A percentile compares a stretch with the other conserved stretches of the same genome.
Evolutionary conservation across 2,113 vertebrate genomes (phyloP).

Genomic region (Colaptes auratus): DNA sequence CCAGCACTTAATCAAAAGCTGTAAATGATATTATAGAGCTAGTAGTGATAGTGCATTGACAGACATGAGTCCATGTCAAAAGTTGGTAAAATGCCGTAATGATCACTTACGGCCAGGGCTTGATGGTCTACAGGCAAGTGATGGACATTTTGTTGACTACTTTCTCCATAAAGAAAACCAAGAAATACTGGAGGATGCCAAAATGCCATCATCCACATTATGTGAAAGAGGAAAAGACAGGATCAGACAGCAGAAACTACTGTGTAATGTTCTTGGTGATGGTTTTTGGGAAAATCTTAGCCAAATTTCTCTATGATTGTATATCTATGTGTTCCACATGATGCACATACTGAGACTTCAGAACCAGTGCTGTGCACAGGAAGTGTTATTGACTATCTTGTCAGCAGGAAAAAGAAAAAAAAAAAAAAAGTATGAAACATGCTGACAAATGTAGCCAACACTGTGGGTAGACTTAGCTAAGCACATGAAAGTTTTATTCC

Average conservation of each 20-base stretch:
- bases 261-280: not conserved
- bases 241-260: not conserved
- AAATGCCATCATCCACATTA: not conserved
- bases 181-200: not conserved
- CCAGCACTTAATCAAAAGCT: not conserved
- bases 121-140: not conserved
- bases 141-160: not conserved
- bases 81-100: not conserved
- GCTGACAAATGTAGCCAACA: not conserved
- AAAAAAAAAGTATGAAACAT: not conserved
- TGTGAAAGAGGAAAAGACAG: not conserved
- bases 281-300: not conserved
- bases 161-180: not conserved
- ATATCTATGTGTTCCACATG: not conserved
- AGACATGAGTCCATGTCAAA: not conserved
- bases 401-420: not conserved
- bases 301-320: not conserved
- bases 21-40: not conserved
- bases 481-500: not conserved
- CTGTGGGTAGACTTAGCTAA: not conserved
- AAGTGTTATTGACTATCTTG: not conserved
- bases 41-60: not conserved
- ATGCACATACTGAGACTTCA: not conserved
- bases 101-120: not conserved
- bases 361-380: not conserved